phyloP scores from a whole-genome alignment of 92 coral and sea anemone species.

The Umimayanthus chanpuru region DNA sequence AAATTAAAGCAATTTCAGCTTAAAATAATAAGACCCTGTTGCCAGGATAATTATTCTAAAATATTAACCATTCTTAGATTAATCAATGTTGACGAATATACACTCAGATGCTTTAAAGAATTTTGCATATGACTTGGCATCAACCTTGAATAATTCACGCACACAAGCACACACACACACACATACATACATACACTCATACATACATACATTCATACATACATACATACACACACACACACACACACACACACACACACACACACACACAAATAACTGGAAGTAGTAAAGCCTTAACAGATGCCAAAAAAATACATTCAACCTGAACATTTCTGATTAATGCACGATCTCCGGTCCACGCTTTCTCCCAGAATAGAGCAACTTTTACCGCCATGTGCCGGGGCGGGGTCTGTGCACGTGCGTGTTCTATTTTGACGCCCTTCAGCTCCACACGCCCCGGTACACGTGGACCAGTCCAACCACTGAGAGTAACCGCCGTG shows the following conservation, averaged over 20 bases:
- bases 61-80: too few relatives aligned
- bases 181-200: neutral
- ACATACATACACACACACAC: too few relatives aligned
- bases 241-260: neutral
- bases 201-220: neutral
- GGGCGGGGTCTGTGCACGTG: neutral
- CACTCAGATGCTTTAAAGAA: neutral
- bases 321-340: neutral
- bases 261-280: neutral
- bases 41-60: too few relatives aligned
- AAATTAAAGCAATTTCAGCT: too few relatives aligned
- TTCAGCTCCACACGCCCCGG: neutral
- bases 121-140: neutral
- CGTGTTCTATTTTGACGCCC: neutral
- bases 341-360: neutral
- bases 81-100: neutral
- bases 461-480: neutral
- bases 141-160: neutral
- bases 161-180: neutral
- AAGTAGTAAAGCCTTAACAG: neutral
- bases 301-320: neutral
- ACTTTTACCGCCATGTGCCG: neutral
- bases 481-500: conserved; percentile 2
- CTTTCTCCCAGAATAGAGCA: neutral
- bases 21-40: too few relatives aligned